A percentile compares a stretch with the other conserved stretches of the same genome.
phyloP scores from a whole-genome alignment of 2,888 invertebrate species.

The Oscheius sp. region DNA sequence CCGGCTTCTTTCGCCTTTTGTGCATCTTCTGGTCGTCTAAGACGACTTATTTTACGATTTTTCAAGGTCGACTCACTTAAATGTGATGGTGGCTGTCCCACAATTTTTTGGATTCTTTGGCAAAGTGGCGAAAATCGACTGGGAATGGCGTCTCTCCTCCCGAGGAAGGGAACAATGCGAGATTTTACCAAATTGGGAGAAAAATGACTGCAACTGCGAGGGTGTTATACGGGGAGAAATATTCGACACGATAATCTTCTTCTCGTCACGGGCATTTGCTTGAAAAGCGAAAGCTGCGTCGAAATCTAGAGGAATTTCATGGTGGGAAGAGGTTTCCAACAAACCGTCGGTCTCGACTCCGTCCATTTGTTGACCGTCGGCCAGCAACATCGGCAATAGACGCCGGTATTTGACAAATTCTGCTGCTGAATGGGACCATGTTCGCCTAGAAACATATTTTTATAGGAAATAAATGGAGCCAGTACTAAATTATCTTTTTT shows the following conservation, averaged over 20 bases:
- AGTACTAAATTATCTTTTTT: neutral
- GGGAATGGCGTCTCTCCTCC: slow-evolving; percentile 59
- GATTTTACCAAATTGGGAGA: slow-evolving; percentile 72
- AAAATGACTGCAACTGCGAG: slow-evolving; percentile 71
- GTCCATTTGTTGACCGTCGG: slow-evolving; percentile 65
- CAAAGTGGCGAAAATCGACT: slow-evolving; percentile 66
- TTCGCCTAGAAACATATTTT: slow-evolving; percentile 57
- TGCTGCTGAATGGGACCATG: slow-evolving; percentile 73
- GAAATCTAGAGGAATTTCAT: slow-evolving; percentile 49
- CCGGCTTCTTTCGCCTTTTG: slow-evolving; percentile 62
- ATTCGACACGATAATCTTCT: slow-evolving; percentile 68
- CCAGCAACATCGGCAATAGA: slow-evolving; percentile 71
- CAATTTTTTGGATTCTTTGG: slow-evolving; percentile 62
- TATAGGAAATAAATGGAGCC: neutral
- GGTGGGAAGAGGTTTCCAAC: neutral
- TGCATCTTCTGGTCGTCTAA: slow-evolving; percentile 64
- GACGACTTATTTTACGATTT: slow-evolving; percentile 13
- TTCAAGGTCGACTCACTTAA: slow-evolving; percentile 57
- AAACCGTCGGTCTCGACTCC: slow-evolving; percentile 63
- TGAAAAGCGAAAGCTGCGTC: slow-evolving; percentile 61
- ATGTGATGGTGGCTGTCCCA: slow-evolving; percentile 67
- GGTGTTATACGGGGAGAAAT: slow-evolving; percentile 68
- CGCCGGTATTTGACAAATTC: slow-evolving; percentile 73
- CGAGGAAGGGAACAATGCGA: slow-evolving; percentile 64
- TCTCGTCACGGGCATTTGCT: slow-evolving; percentile 51